Evolutionary conservation across 2,797 vertebrate genomes (phyloP), one percentile per base, ranked within the genome.

Genomic region (Fringilla coelebs): DNA sequence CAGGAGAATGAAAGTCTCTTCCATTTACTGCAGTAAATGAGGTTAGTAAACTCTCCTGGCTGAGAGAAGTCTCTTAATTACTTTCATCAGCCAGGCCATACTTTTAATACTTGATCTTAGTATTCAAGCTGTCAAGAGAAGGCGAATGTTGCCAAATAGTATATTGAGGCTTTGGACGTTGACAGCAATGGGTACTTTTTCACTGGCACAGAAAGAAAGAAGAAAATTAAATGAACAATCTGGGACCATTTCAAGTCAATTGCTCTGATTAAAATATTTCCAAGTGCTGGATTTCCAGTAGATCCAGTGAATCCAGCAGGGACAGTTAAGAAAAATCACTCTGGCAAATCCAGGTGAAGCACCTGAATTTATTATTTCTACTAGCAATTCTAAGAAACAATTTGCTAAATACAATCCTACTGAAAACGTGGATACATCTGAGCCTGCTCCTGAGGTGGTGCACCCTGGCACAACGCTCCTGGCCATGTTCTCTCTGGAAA

Each of bases 1-100:
- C 82, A 97, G 55, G 20, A 93, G 66, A 95, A 58, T 83, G 40
- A 70, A 91, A 93, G 66, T 73, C 43, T 81, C 48, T 81, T 82
- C 73, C 51, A 76, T 78, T 94, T 85, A 73, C 76, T 1, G 1
- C 62, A 76, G 62, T 73, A 96, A 94, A 97, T 49, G 62, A 94
- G 89, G 85, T 92, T 96, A 89, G 87, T 70, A 88, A 94, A 96
- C 68, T 88, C 90, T 88, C 66, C 94, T 92, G 79, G 91, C 90
- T 92, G 70, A 78, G 18, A 92, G 66, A 96, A 94, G 66, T 84
- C 87, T 96, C 89, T 81, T 96, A 97, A 97, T 93, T 96, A 95
- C 87, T 92, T 93, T 89, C 91, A 92, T 68, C 87, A 96, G 90
- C 66, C 87, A 92, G 89, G 73, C 66, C 89, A 84, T 76, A 96